Conservation (phyloP, 1,140 invertebrate genomes). For the Trichogramma pretiosum region DNA sequence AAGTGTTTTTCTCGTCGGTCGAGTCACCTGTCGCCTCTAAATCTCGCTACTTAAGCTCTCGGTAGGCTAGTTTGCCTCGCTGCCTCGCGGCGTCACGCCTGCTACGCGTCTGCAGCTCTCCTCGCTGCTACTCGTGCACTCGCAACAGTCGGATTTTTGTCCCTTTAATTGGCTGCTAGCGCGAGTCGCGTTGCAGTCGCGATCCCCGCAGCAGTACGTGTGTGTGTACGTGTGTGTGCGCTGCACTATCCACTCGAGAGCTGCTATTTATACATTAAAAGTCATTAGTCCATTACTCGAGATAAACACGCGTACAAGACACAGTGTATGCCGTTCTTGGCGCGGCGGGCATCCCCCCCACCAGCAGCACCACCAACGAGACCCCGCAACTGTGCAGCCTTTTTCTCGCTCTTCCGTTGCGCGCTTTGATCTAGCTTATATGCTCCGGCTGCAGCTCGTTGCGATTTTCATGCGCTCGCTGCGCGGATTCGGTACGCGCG, state of each 20-base stretch:
- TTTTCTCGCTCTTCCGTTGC: background rate
- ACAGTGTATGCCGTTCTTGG: too few relatives aligned
- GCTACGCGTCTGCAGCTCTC: too few relatives aligned
- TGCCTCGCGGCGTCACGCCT: background rate
- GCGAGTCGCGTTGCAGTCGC: too few relatives aligned
- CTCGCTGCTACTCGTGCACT: too few relatives aligned
- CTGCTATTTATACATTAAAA: constrained; percentile 31
- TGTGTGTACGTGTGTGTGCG: too few relatives aligned
- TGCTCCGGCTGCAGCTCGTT: constrained; percentile 3
- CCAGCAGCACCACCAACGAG: too few relatives aligned
- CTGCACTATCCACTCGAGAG: background rate
- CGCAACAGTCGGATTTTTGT: too few relatives aligned
- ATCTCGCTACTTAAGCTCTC: constrained; percentile 39
- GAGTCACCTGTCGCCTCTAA: constrained; percentile 41
- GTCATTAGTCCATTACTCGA: constrained; percentile 35
- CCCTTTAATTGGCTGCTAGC: background rate
- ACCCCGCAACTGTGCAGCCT: too few relatives aligned
- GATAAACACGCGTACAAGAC: constrained; percentile 18
- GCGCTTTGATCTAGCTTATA: constrained; percentile 12
- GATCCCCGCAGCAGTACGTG: too few relatives aligned
- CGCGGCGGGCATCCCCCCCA: too few relatives aligned
- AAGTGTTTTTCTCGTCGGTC: constrained; percentile 28
- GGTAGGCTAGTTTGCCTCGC: constrained; percentile 7
- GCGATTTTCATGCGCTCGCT: too few relatives aligned
- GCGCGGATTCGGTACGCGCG: background rate